Evolutionary conservation across 1,140 invertebrate species (phyloP), one percentile per base, ranked within the genome.

Genomic region (Whitmania pigra): DNA sequence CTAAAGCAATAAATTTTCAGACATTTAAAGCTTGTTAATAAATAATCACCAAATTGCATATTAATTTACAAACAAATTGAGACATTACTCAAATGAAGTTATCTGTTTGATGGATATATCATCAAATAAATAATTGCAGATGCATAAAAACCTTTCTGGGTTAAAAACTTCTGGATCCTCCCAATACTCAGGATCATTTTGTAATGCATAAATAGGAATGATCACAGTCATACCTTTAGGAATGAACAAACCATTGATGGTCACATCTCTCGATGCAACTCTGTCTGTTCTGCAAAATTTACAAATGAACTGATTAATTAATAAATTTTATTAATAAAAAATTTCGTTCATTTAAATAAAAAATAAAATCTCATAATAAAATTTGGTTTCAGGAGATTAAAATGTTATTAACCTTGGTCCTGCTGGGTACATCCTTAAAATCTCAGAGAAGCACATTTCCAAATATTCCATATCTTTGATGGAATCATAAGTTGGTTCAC

Each of bases 131-230:
- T 36, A 36, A 36, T 3, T 36, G 6, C 31, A 36, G 36, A 36
- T 11, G 36, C n/a, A n/a, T 6, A 69, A 49, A 13, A 69, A 79
- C 53, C 78, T 72, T 60, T 83, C 80, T 11, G 83, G 83, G 71
- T 79, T 76, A 72, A 85, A 85, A 53, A 75, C 77, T 20, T 82
- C 77, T 0, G 83, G 83, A 9, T 84, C 76, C 20, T 78, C 78
- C 78, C 80, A 85, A 60, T 80, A 77, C 18, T 79, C 77, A 9
- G 78, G 78, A 74, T 84, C 81, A 40, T 73, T 74, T 69, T 88
- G 86, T 25, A 88, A 78, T 0, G 83, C 83, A 74, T 83, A 85
- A 0, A 82, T 78, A 18, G 86, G 83, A 31, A 87, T 78, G 54
- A 79, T 77, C 3, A 88, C 57, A 4, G 78, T 74, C 71, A 77